Evolutionary conservation across 2,113 vertebrate genomes (phyloP).

Genomic region (Caloenas nicobarica): DNA sequence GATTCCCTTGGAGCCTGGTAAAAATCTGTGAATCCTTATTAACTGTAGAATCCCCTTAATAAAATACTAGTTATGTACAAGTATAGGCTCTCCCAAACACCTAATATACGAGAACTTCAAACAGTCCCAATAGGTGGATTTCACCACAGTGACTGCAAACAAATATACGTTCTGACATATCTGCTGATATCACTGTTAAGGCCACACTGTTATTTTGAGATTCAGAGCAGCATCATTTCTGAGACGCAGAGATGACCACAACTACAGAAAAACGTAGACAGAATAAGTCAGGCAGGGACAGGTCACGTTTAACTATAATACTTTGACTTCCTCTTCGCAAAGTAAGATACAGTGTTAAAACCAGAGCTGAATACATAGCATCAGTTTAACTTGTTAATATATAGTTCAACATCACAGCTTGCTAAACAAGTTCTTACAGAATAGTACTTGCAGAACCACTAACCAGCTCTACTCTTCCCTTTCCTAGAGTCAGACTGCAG

Average conservation of each 20-base stretch:
- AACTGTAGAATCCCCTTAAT: background rate
- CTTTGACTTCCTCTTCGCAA: background rate
- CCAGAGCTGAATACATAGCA: background rate
- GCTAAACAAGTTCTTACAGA: background rate
- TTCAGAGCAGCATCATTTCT: background rate
- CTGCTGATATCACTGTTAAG: background rate
- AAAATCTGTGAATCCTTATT: background rate
- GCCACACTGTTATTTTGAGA: background rate
- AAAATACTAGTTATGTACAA: background rate
- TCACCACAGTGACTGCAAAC: background rate
- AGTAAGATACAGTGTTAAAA: background rate
- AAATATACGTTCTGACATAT: background rate
- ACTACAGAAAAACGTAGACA: background rate
- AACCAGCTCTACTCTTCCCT: background rate
- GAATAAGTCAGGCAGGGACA: background rate
- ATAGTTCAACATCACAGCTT: background rate
- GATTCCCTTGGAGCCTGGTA: background rate
- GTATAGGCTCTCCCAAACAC: background rate
- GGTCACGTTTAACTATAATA: background rate
- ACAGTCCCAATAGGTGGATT: background rate
- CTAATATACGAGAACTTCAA: background rate
- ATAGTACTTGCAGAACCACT: background rate
- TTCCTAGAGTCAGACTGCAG: background rate
- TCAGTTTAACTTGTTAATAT: background rate
- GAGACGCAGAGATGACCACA: background rate